Evolutionary conservation across 37 sponge, comb jelly and placozoan genomes (phyloP).

Genomic region (Dysidea cf. avara): DNA sequence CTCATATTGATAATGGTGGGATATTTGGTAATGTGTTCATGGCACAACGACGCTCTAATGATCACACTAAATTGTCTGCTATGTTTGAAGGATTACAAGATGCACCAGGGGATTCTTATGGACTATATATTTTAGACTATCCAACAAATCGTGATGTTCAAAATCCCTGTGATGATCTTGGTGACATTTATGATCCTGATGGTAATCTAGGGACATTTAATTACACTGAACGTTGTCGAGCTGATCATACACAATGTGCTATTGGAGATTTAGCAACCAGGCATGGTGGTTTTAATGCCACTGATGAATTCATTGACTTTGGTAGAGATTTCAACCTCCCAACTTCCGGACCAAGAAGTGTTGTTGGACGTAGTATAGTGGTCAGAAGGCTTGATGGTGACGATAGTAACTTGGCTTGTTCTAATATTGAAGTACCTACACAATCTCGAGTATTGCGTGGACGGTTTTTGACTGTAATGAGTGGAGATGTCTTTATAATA

Average conservation of each 20-base stretch:
- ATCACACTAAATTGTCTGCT: constrained; percentile 12
- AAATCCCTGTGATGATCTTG: constrained; percentile 47
- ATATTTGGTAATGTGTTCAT: constrained; percentile 33
- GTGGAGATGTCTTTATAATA: constrained; percentile 46
- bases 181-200: constrained; percentile 32
- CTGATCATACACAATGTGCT: constrained; percentile 14
- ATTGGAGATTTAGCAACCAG: constrained; percentile 34
- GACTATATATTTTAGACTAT: constrained; percentile 27
- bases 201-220: neutral
- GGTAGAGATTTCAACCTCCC: constrained; percentile 2
- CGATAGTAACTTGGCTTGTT: constrained; percentile 30
- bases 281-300: constrained; percentile 5
- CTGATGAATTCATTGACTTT: constrained; percentile 16
- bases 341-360: constrained; percentile 21
- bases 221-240: neutral
- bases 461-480: neutral
- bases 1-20: constrained; percentile 48
- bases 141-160: constrained; percentile 20
- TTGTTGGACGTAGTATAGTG: constrained; percentile 58
- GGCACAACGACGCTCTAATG: constrained; percentile 34
- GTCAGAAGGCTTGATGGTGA: constrained; percentile 10
- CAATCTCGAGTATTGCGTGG: no score
- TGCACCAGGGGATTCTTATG: constrained; percentile 15
- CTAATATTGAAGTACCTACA: constrained; percentile 41
- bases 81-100: constrained; percentile 46